Conservation (phyloP, 2,113 vertebrate genomes). For the Rhagologus leucostigma region DNA sequence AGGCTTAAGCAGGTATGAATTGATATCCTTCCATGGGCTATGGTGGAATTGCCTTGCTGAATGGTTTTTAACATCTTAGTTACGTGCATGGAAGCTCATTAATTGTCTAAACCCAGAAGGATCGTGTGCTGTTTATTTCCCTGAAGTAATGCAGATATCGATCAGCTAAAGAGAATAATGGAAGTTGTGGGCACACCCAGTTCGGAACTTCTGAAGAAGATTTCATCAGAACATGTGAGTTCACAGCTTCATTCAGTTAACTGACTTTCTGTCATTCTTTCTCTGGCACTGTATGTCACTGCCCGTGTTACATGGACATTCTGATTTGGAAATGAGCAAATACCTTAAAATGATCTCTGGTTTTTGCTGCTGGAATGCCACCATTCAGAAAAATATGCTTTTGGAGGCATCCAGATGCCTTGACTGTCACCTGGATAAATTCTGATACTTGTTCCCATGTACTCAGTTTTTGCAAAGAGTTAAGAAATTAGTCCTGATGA, state of each 20-base stretch:
- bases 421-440: background rate
- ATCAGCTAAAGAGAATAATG: slow-evolving; percentile 98
- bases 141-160: slow-evolving; percentile 86
- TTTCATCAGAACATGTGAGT: slow-evolving; percentile 94
- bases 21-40: background rate
- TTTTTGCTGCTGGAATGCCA: background rate
- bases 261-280: background rate
- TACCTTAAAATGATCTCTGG: background rate
- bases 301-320: background rate
- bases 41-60: background rate
- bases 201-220: slow-evolving; percentile 91
- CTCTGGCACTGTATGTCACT: background rate
- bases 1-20: background rate
- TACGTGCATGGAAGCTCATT: background rate
- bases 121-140: slow-evolving; percentile 23
- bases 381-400: background rate
- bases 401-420: background rate
- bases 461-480: background rate
- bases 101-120: background rate
- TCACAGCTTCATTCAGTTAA: background rate
- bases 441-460: background rate
- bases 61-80: background rate
- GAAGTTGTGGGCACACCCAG: slow-evolving; percentile 95
- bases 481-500: background rate
- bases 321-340: background rate